Conservation (phyloP, 2,888 invertebrate genomes). For the Lycaena phlaeas region DNA sequence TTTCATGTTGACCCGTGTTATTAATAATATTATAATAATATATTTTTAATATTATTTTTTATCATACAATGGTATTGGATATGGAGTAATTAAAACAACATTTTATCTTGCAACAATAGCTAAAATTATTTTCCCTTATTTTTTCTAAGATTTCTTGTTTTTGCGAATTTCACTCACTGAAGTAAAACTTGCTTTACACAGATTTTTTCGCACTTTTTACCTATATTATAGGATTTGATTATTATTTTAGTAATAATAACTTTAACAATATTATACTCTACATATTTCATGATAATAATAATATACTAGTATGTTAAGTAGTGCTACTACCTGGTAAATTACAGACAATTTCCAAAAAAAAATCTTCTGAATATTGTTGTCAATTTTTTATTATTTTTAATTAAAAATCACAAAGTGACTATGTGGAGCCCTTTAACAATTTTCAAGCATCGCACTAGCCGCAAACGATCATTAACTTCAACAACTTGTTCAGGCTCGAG, state of each 20-base stretch:
- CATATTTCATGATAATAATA: background rate
- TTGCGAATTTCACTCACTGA: too few species aligned
- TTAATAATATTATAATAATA: background rate
- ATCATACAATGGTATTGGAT: too few species aligned
- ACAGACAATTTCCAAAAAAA: background rate
- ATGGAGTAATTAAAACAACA: too few species aligned
- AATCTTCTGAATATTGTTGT: background rate
- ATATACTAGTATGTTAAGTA: too few species aligned
- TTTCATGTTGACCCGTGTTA: too few species aligned
- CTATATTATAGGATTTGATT: background rate
- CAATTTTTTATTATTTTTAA: background rate
- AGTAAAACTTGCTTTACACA: too few species aligned
- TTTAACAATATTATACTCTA: background rate
- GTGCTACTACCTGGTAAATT: background rate
- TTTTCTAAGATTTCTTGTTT: too few species aligned
- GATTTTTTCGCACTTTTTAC: too few species aligned
- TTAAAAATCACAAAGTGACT: background rate
- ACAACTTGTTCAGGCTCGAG: conserved; percentile 18
- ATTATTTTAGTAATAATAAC: background rate
- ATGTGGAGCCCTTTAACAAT: background rate
- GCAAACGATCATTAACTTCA: conserved; percentile 21
- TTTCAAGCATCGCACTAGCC: conserved; percentile 8
- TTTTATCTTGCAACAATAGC: too few species aligned
- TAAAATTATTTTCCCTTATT: too few species aligned
- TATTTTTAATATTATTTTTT: too few species aligned